Conservation (phyloP, 1,140 invertebrate genomes). For the Oryzaephilus surinamensis region DNA sequence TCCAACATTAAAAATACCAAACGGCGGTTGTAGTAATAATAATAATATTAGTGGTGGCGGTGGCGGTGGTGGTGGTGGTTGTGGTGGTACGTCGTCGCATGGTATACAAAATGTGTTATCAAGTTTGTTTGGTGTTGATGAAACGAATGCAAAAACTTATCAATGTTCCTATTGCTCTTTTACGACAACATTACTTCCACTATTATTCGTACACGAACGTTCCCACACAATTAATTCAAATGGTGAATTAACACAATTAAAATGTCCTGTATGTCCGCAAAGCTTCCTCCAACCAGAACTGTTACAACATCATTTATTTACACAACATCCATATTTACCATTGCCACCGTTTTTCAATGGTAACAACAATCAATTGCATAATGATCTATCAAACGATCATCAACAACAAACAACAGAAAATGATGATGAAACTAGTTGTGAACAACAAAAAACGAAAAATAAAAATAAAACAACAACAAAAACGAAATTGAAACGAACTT, state of each 20-base stretch:
- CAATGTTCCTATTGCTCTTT: slow-evolving; percentile 83
- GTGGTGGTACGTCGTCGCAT: too few relatives aligned
- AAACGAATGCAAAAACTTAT: slow-evolving; percentile 57
- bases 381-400: slow-evolving; percentile 20
- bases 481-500: slow-evolving; percentile 6
- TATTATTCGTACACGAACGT: slow-evolving; percentile 83
- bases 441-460: neutral
- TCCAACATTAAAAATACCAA: slow-evolving; percentile 51
- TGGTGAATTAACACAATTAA: slow-evolving; percentile 29
- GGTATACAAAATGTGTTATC: slow-evolving; percentile 45
- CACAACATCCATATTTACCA: slow-evolving; percentile 46
- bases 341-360: slow-evolving; percentile 39
- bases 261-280: slow-evolving; percentile 51
- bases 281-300: slow-evolving; percentile 44
- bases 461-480: slow-evolving; percentile 17
- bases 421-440: slow-evolving; percentile 33
- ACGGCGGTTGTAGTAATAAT: slow-evolving; percentile 40
- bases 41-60: too few relatives aligned
- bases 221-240: slow-evolving; percentile 48
- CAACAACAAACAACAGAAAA: slow-evolving; percentile 30
- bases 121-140: slow-evolving; percentile 46
- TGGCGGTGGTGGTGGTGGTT: too few relatives aligned
- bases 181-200: slow-evolving; percentile 77
- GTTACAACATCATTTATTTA: slow-evolving; percentile 49
- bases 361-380: slow-evolving; percentile 25